Evolutionary conservation across 2,797 vertebrate species (phyloP).

Genomic region (Acomys russatus): DNA sequence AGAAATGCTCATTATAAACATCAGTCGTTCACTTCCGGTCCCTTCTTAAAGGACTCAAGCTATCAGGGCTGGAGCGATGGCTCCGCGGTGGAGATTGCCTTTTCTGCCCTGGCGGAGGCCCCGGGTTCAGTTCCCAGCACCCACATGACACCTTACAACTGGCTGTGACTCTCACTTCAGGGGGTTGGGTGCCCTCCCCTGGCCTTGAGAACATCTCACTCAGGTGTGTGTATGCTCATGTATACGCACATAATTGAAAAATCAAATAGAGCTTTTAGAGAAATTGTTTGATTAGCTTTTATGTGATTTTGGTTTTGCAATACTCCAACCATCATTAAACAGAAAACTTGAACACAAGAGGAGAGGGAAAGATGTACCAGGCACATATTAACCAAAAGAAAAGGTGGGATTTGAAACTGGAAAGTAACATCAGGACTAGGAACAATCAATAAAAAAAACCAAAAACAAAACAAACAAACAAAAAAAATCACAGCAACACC

Average conservation of each 20-base stretch:
- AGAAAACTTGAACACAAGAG: slow-evolving; percentile 35
- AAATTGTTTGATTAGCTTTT: background rate
- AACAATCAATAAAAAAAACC: background rate
- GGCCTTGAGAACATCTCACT: background rate
- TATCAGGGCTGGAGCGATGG: background rate
- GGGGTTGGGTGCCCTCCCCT: background rate
- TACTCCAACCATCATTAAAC: slow-evolving; percentile 11
- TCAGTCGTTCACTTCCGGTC: background rate
- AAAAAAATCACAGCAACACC: background rate
- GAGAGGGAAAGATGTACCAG: background rate
- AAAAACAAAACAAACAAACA: too few relatives aligned
- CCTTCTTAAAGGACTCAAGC: background rate
- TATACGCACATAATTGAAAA: background rate
- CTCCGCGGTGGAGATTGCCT: background rate
- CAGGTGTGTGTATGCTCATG: background rate
- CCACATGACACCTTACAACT: background rate
- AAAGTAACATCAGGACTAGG: background rate
- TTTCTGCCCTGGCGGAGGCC: background rate
- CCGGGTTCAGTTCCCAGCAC: background rate
- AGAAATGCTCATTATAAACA: slow-evolving; percentile 5
- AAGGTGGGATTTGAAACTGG: background rate
- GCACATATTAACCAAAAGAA: slow-evolving; percentile 45
- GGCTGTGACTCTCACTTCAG: background rate
- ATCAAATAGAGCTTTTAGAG: background rate
- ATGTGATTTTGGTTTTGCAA: background rate